Base-by-base conservation (phyloP, 2,888 invertebrate species). In the Actias luna region DNA sequence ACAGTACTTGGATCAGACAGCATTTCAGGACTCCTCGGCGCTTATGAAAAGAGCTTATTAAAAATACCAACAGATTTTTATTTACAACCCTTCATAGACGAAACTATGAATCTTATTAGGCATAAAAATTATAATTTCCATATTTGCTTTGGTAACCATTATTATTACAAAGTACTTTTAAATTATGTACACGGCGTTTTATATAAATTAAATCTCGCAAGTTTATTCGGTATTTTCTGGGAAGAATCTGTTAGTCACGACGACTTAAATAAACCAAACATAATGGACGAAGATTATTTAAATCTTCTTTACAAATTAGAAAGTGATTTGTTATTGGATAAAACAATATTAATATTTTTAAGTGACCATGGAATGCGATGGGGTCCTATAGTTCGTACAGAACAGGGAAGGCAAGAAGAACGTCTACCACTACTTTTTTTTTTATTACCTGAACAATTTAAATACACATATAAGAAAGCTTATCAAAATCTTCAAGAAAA, bases 351-450 rank as follows among this genome's bases (percentile, higher is more conserved):
- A 25, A 84, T 97, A 42, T 82, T 97, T 12, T 93, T 97, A 90
- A 97, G 98, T 80, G 98, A 98, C 80, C 98, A 98, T 77, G 98
- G 98, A 0, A 94, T 97, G 68, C 92, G 98, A 65, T 98, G 96
- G 94, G 98, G 98, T 0, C 89, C 91, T 1, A 96, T 97, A 69
- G 93, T 97, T 2, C 88, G 93, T 63, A 97, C 97, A 0, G 96
- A 95, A 79, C 96, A 97, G 84, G 97, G 97, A 0, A 93, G 94
- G 75, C 93, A 97, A 76, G 98, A 98, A 85, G 98, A 97, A 81
- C 94, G 97, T 57, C 92, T 98, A 62, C 98, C 98, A 0, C 94
- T 97, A 67, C 86, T 97, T 18, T 95, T 95, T 72, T 77, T 96
- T 0, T 82, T 94, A 5, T 87, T 97, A 60, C 98, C 98, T 0